Conservation (phyloP, 2,113 vertebrate genomes). For the Opisthocomus hoazin region DNA sequence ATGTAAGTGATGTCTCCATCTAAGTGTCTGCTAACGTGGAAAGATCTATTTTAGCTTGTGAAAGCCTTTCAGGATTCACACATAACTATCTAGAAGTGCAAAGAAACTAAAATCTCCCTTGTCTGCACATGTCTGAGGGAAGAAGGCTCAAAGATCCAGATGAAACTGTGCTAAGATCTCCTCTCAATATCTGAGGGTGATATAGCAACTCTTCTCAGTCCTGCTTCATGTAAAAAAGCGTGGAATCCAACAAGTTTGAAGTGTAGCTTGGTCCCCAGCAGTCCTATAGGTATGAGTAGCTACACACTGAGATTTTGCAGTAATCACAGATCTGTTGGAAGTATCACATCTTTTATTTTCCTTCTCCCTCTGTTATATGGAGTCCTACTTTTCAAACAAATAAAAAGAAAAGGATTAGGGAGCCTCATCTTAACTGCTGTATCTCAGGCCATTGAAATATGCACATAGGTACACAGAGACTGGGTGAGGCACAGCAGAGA, state of each 20-base stretch:
- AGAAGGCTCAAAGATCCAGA: not conserved
- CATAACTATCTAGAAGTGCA: not conserved
- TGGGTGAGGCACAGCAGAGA: not conserved
- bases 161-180: not conserved
- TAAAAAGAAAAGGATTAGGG: not conserved
- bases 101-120: not conserved
- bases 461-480: rapidly evolving
- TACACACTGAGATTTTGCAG: not conserved
- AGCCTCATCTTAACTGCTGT: not conserved
- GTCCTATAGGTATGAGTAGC: not conserved
- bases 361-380: not conserved
- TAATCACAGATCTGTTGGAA: not conserved
- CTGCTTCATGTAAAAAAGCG: not conserved
- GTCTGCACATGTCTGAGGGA: not conserved
- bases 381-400: not conserved
- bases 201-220: not conserved
- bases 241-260: not conserved
- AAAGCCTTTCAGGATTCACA: not conserved
- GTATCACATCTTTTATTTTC: not conserved
- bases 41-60: not conserved
- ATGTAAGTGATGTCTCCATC: not conserved
- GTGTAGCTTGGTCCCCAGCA: not conserved
- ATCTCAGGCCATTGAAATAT: not conserved
- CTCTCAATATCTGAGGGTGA: not conserved
- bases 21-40: not conserved